Conservation (phyloP, 30 jellyfish, hydroid and myxozoan genomes). For the Sanderia malayensis region DNA sequence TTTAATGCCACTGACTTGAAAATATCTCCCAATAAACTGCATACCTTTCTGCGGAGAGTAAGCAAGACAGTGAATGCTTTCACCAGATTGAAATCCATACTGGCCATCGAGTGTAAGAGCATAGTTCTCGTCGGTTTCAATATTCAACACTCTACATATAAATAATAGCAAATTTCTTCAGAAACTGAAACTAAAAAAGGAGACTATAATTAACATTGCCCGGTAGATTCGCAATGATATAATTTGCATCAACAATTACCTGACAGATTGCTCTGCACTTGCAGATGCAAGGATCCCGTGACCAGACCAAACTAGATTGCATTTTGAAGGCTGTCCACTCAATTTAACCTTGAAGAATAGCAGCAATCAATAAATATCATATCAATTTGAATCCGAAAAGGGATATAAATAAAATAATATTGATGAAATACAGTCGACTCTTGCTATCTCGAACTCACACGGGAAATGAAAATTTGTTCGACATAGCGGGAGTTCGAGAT, state of each 20-base stretch:
- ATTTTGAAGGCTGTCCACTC: conserved; percentile 87
- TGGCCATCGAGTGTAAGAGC: conserved; percentile 67
- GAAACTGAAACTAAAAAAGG: background rate
- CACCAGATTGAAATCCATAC: conserved; percentile 72
- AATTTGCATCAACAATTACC: conserved; percentile 54
- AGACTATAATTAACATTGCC: too few relatives aligned
- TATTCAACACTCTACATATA: conserved; percentile 71
- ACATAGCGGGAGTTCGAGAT: too few relatives aligned
- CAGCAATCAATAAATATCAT: too few relatives aligned
- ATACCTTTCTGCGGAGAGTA: conserved; percentile 83
- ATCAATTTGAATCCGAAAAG: too few relatives aligned
- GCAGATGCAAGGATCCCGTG: conserved; percentile 88
- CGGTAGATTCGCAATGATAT: too few relatives aligned
- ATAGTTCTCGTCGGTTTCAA: conserved; percentile 86
- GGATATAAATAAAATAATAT: too few relatives aligned
- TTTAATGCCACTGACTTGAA: too few relatives aligned
- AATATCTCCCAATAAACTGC: too few relatives aligned
- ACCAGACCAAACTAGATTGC: conserved; percentile 82
- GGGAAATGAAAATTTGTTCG: too few relatives aligned
- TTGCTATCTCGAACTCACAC: too few relatives aligned
- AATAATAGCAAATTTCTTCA: too few relatives aligned
- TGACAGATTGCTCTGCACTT: conserved; percentile 70
- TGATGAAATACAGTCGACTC: too few relatives aligned
- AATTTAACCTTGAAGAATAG: conserved; percentile 94
- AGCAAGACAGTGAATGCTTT: conserved; percentile 67